phyloP scores from a whole-genome alignment of 2,888 invertebrate genomes.

The Orthosia gothica region DNA sequence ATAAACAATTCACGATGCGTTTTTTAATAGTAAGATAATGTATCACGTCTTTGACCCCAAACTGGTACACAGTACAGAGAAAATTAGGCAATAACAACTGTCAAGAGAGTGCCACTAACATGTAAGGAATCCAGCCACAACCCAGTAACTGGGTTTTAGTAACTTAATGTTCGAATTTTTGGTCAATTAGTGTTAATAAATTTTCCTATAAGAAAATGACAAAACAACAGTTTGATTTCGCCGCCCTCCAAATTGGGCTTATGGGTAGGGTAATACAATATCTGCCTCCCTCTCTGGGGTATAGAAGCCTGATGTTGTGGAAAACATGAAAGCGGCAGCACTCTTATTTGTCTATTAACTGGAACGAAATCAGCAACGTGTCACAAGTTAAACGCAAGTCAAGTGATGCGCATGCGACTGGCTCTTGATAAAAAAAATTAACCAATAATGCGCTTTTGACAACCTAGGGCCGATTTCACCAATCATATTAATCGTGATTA shows the following conservation, averaged over 20 bases:
- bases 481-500: too few species aligned
- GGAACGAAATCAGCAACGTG: neutral
- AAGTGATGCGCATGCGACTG: neutral
- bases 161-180: neutral
- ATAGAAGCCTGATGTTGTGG: too few species aligned
- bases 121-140: neutral
- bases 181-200: neutral
- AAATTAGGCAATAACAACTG: neutral
- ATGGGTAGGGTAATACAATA: neutral
- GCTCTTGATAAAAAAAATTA: too few species aligned
- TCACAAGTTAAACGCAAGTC: neutral
- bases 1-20: constrained; percentile 19
- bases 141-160: neutral
- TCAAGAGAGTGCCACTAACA: constrained; percentile 16
- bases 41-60: neutral
- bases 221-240: neutral
- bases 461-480: too few species aligned
- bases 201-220: neutral
- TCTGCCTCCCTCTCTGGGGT: neutral
- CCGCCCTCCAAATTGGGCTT: neutral
- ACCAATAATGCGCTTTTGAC: neutral
- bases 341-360: neutral
- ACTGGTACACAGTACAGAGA: neutral
- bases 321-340: neutral
- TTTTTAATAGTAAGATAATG: neutral